A percentile compares a stretch with the other conserved stretches of the same genome.
These are phyloP conservation scores for Heliangelus exortis DNA, from an alignment of 2,797 vertebrate genomes.

Conservation along the genomic window DNA sequence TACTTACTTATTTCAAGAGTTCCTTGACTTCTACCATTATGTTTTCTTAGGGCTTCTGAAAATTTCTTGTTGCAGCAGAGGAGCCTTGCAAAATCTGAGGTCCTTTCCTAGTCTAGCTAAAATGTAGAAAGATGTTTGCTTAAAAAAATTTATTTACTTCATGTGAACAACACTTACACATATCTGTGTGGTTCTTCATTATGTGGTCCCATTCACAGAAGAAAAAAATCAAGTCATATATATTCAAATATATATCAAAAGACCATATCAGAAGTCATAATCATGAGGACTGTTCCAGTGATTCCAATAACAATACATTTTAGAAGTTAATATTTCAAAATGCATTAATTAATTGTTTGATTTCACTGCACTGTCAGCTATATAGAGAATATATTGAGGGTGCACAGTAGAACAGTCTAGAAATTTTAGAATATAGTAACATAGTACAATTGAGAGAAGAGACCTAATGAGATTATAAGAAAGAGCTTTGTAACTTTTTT, in stretches of 20 bases:
- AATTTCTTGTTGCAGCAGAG: neutral
- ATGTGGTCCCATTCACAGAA: neutral
- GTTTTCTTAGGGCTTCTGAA: neutral
- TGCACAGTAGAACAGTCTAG: neutral
- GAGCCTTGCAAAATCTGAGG: neutral
- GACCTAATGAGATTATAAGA: neutral
- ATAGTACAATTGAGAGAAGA: neutral
- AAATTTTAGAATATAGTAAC: neutral
- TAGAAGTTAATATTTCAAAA: neutral
- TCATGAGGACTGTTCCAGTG: neutral
- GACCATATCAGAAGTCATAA: neutral
- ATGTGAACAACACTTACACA: neutral
- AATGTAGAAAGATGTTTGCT: neutral
- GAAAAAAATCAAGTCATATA: neutral
- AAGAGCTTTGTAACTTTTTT: neutral
- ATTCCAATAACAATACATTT: neutral
- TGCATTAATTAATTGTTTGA: neutral
- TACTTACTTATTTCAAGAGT: neutral
- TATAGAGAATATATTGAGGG: neutral
- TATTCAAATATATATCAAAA: neutral
- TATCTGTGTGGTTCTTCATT: neutral
- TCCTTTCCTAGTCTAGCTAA: accelerated
- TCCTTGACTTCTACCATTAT: neutral
- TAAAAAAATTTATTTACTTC: neutral
- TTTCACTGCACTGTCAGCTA: neutral